A percentile compares a stretch with the other conserved stretches of the same genome.
Conservation (phyloP, 2,888 invertebrate species). For the Adela reaumurella region DNA sequence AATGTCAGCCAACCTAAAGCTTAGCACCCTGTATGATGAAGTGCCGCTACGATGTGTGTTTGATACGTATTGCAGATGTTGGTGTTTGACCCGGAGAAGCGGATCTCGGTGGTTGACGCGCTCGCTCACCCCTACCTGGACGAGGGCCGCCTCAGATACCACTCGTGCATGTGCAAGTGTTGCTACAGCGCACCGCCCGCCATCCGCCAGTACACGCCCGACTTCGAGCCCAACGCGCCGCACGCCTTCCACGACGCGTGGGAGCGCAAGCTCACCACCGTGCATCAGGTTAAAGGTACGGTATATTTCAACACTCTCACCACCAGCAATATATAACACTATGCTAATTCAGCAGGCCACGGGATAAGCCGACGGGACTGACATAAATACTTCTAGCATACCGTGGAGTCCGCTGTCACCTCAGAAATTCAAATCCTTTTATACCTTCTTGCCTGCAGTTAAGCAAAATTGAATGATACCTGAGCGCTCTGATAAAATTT, state of each 20-base stretch:
- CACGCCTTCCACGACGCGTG: slow-evolving; percentile 93
- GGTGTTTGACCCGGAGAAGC: slow-evolving; percentile 95
- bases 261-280: slow-evolving; percentile 91
- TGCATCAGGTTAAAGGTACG: slow-evolving; percentile 92
- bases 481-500: too few relatives aligned
- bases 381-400: too few relatives aligned
- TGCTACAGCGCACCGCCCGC: slow-evolving; percentile 66
- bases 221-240: slow-evolving; percentile 89
- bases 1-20: too few relatives aligned
- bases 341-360: too few relatives aligned
- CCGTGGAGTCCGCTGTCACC: too few relatives aligned
- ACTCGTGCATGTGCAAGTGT: slow-evolving; percentile 99
- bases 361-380: too few relatives aligned
- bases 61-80: slow-evolving; percentile 88
- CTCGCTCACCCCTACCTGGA: slow-evolving; percentile 96
- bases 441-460: too few relatives aligned
- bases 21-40: too few relatives aligned
- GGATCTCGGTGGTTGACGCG: slow-evolving; percentile 93
- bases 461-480: too few relatives aligned
- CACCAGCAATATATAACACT: too few relatives aligned
- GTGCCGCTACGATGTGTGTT: too few relatives aligned
- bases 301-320: not conserved
- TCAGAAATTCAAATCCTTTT: too few relatives aligned
- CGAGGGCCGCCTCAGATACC: slow-evolving; percentile 96
- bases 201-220: slow-evolving; percentile 79